Percentiles rank a stretch among this genome's conserved stretches.
Evolutionary conservation across 2,888 invertebrate genomes (phyloP).

Genomic region (Lepidocyrtinus sp.): DNA sequence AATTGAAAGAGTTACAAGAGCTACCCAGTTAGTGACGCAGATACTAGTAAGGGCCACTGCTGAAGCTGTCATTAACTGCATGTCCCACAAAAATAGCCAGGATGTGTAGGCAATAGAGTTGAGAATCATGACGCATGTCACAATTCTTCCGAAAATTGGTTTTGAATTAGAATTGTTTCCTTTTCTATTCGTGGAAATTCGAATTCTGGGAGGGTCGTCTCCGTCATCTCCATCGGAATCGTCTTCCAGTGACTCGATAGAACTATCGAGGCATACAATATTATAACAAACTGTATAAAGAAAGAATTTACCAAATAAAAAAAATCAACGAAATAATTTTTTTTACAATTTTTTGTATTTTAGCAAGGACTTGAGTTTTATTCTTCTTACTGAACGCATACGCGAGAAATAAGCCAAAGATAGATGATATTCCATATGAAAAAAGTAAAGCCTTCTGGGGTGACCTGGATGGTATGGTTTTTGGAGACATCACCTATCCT

Average conservation of each 20-base stretch:
- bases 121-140: conserved; percentile 1
- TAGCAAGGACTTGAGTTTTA: too few relatives aligned
- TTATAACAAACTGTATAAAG: too few relatives aligned
- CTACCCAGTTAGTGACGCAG: conserved; percentile 44
- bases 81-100: conserved; percentile 55
- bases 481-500: conserved; percentile 29
- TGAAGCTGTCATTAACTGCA: conserved; percentile 33
- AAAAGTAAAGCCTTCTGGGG: conserved; percentile 42
- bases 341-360: too few relatives aligned
- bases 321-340: too few relatives aligned
- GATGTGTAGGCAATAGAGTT: conserved; percentile 31
- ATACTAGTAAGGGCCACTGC: conserved; percentile 17
- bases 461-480: conserved; percentile 38
- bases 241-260: too few relatives aligned
- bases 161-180: too few relatives aligned
- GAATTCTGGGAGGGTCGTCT: too few relatives aligned
- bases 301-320: too few relatives aligned
- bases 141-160: conserved; percentile 15
- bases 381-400: background rate
- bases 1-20: conserved; percentile 26
- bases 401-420: conserved; percentile 29
- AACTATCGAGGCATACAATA: too few relatives aligned
- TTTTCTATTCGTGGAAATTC: too few relatives aligned
- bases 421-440: conserved; percentile 51
- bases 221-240: too few relatives aligned